Evolutionary conservation across 2,797 vertebrate species (phyloP), one percentile per base, ranked within the genome.

Genomic region (Poecilia wingei): DNA sequence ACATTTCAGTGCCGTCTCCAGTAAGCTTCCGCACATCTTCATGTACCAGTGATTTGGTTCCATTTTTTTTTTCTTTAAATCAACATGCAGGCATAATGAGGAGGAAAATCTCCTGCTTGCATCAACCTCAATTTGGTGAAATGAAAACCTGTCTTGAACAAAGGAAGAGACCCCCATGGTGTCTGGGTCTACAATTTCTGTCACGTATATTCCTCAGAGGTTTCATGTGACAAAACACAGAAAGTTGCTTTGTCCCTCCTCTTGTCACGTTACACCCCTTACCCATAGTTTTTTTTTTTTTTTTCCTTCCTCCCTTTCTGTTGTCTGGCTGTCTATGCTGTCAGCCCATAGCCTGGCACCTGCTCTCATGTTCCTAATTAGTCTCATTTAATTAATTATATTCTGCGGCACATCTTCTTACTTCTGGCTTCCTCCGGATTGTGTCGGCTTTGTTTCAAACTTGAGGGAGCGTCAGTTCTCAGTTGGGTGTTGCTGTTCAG

Each of bases 281-380:
- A 95, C 94, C 94, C 94, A 91, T 92, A 93, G 87, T 84, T 92
- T 91, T 92, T 93, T 41, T 36, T 39, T 39, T 92, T 39, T 39
- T 92, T 90, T 87, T 77, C 72, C 74, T 59, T 0, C 39, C 39
- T 81, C 70, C 81, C 88, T 93, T 91, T 82, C 93, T 95, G 94
- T 95, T 95, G 93, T 95, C 94, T 95, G 90, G 92, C 94, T 95
- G 95, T 96, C 95, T 93, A 91, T 89, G 93, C 95, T 95, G 95
- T 97, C 96, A 96, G 93, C 94, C 92, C 94, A 88, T 95, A 95
- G 95, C 94, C 92, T 95, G 94, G 96, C 96, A 97, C 95, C 96
- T 96, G 96, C 95, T 96, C 96, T 96, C 95, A 93, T 94, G 94
- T 96, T 96, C 94, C 96, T 96, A 96, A 97, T 97, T 97, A 97